A percentile compares a stretch with the other conserved stretches of the same genome.
These are phyloP conservation scores for Pseudoips prasinana DNA, from an alignment of 2,888 invertebrate species.

Conservation along the genomic window DNA sequence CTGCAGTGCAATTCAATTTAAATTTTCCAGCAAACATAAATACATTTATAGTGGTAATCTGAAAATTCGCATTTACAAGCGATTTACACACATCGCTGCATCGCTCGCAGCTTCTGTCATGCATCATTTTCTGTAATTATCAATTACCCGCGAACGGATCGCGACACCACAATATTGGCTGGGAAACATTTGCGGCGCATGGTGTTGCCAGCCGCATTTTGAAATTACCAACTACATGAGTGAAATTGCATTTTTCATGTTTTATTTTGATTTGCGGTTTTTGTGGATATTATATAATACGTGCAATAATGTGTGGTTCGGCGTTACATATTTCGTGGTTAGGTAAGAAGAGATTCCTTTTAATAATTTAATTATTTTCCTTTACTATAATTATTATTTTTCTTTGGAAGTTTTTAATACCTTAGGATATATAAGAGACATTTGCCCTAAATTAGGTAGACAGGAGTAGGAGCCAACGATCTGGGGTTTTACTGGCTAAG, in stretches of 20 bases:
- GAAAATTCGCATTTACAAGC: slow-evolving; percentile 40
- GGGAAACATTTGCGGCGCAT: slow-evolving; percentile 47
- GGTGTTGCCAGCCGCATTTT: slow-evolving; percentile 48
- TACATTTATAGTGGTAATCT: slow-evolving; percentile 40
- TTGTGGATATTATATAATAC: background rate
- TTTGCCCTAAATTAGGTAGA: too few relatives aligned
- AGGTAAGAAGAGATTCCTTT: too few relatives aligned
- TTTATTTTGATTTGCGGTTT: slow-evolving; percentile 22
- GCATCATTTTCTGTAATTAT: slow-evolving; percentile 77
- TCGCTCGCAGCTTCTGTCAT: slow-evolving; percentile 75
- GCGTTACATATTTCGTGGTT: background rate
- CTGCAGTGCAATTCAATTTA: too few relatives aligned
- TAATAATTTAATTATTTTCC: too few relatives aligned
- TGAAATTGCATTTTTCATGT: slow-evolving; percentile 20
- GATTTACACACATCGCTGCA: slow-evolving; percentile 55
- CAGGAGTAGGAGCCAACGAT: too few relatives aligned
- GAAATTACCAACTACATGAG: slow-evolving; percentile 29
- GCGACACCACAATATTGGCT: slow-evolving; percentile 47
- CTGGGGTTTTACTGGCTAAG: too few relatives aligned
- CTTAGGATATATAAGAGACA: too few relatives aligned
- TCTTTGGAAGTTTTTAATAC: too few relatives aligned
- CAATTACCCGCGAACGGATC: slow-evolving; percentile 67
- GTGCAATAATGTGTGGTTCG: background rate
- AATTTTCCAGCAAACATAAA: too few relatives aligned
- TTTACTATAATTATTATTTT: too few relatives aligned